Percentiles rank a stretch among this genome's conserved stretches.
Conservation (phyloP, 2,888 invertebrate genomes). For the Gari tellinella region DNA sequence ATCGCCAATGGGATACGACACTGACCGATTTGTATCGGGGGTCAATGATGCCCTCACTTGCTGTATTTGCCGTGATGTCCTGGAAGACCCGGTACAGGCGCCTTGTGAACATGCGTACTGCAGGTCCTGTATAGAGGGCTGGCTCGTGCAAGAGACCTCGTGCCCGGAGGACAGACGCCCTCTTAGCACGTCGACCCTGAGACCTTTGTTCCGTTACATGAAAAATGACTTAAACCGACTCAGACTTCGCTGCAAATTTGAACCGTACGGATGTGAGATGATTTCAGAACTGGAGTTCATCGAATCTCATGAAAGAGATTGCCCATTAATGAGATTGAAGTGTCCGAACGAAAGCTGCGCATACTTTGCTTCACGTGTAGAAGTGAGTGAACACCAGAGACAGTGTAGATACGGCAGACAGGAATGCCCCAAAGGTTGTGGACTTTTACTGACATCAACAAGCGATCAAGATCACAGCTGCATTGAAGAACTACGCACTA, state of each 20-base stretch:
- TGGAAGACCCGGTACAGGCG: slow-evolving; percentile 78
- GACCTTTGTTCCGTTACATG: slow-evolving; percentile 75
- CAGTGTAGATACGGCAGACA: slow-evolving; percentile 61
- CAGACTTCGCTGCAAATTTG: slow-evolving; percentile 69
- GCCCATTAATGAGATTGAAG: slow-evolving; percentile 58
- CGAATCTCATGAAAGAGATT: slow-evolving; percentile 67
- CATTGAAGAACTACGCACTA: slow-evolving; percentile 73
- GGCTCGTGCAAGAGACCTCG: slow-evolving; percentile 75
- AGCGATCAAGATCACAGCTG: slow-evolving; percentile 75
- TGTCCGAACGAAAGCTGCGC: slow-evolving; percentile 74
- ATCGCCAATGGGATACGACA: slow-evolving; percentile 76
- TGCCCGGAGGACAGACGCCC: slow-evolving; percentile 78
- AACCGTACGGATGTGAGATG: slow-evolving; percentile 66
- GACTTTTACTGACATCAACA: slow-evolving; percentile 60
- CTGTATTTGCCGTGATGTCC: slow-evolving; percentile 77
- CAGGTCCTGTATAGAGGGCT: slow-evolving; percentile 74
- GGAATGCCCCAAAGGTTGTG: slow-evolving; percentile 76
- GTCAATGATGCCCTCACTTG: slow-evolving; percentile 78
- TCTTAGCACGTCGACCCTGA: slow-evolving; percentile 61
- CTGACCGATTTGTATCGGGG: slow-evolving; percentile 70
- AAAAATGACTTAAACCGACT: slow-evolving; percentile 72
- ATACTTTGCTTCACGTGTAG: slow-evolving; percentile 48
- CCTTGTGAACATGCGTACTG: slow-evolving; percentile 81
- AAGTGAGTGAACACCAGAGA: slow-evolving; percentile 63
- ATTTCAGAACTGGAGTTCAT: slow-evolving; percentile 68